A percentile compares a stretch with the other conserved stretches of the same genome.
Conservation (phyloP, 2,888 invertebrate genomes). For the Disparrhopalites patrizii region DNA sequence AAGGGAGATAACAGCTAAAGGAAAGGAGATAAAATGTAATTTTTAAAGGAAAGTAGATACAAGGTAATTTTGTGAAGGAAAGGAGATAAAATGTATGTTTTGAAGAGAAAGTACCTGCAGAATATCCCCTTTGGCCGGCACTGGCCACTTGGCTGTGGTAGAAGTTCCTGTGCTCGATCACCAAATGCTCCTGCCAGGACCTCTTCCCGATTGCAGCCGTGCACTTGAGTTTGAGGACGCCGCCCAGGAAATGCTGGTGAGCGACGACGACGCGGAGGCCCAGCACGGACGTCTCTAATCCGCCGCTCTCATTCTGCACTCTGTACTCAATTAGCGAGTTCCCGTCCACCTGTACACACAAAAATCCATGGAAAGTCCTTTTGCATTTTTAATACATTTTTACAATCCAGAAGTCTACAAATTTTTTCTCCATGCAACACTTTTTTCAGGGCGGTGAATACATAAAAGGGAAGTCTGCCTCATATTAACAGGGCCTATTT, state of each 20-base stretch:
- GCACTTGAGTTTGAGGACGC: constrained; percentile 19
- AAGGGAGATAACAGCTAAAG: too few species aligned
- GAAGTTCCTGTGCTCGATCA: constrained; percentile 18
- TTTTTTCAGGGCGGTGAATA: too few species aligned
- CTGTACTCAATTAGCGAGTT: not conserved
- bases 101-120: constrained; percentile 12
- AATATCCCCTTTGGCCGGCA: constrained; percentile 1
- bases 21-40: too few species aligned
- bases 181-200: not conserved
- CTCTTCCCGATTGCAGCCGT: constrained; percentile 14
- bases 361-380: too few species aligned
- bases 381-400: not conserved
- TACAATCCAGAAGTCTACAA: not conserved
- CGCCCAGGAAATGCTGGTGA: constrained; percentile 18
- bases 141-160: constrained; percentile 12
- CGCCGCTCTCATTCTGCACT: constrained; percentile 6
- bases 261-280: constrained; percentile 12
- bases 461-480: too few species aligned
- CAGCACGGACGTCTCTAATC: constrained; percentile 16
- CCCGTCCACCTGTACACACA: constrained; percentile 13
- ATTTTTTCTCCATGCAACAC: not conserved
- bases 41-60: too few species aligned
- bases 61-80: too few species aligned
- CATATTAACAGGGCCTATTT: too few species aligned
- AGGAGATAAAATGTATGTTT: too few species aligned